Base-by-base conservation (phyloP, 1,140 invertebrate genomes). In the Scaptomyza pallida region DNA sequence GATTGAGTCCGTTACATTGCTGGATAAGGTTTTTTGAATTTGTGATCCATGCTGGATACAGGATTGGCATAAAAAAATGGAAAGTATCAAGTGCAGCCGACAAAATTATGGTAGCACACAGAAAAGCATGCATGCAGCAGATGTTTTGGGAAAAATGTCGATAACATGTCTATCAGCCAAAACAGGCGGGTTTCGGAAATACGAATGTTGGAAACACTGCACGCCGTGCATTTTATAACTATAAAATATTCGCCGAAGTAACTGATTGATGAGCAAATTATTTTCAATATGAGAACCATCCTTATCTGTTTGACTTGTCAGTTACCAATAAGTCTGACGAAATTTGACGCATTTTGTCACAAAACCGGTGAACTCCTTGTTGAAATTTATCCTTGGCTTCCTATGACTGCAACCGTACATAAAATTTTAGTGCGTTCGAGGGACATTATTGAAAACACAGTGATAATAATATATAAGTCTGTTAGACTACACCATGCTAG, bases 201-300 rank as follows among this genome's bases (percentile, higher is more conserved):
- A 78, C 82, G n/a, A 91, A 90, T 68, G 73, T 77, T 35, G 86
- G 86, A 9, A 90, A 91, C 67, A 85, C 74, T 9, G 72, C 86
- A 4, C 61, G 89, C 48, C 52, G 75, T 54, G 89, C 91, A 51
- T 21, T 21, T 4, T 2, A 21, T 4, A 21, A 4, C 21, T 21
- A 21, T 4, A 21, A 21, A 90, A 89, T 60, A 45, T 52, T 67
- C 72, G 47, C 86, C 9, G 50, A 76, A 41, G 78, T 90, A 10
- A 80, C 75, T 16, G 71, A 68, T 90, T 15, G 70, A 92, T 72
- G 51, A 60, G 67, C 55, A 57, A 2, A 23, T 56, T 0, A 59
- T 59, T 59, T 40, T 17, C 10, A 43, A 43, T 9, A 35, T 40
- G 23, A 52, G 19, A 12, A 54, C 23, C 15, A 44, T 51, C n/a